Percentiles rank a stretch among this genome's conserved stretches.
Conservation (phyloP, 2,797 vertebrate genomes). For the Psittacula derbiana region DNA sequence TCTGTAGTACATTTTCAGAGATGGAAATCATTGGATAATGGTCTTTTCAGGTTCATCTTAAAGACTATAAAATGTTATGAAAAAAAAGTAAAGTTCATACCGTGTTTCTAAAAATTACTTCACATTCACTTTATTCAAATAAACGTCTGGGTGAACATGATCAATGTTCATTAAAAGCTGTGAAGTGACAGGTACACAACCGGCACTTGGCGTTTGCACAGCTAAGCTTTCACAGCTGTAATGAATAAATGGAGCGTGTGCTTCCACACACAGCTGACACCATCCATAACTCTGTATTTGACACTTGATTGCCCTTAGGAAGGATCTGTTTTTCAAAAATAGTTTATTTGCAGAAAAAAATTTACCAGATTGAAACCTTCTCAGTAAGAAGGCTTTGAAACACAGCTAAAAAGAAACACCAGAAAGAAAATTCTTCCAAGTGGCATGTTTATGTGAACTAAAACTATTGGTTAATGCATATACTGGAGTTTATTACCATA, state of each 20-base stretch:
- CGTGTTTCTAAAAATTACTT: background rate
- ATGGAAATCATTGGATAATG: background rate
- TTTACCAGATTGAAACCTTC: background rate
- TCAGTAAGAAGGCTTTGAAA: background rate
- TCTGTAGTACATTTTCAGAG: background rate
- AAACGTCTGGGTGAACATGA: conserved; percentile 12
- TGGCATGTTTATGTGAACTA: background rate
- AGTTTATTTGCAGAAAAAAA: conserved; percentile 7
- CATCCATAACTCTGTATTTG: conserved; percentile 51
- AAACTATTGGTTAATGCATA: background rate
- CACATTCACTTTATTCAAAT: background rate
- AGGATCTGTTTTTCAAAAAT: conserved; percentile 39
- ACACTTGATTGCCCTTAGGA: conserved; percentile 65
- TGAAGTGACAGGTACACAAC: conserved; percentile 61
- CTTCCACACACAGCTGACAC: conserved; percentile 43
- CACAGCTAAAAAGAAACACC: background rate
- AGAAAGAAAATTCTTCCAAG: background rate
- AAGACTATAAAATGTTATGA: background rate
- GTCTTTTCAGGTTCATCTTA: background rate
- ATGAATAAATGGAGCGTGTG: conserved; percentile 64
- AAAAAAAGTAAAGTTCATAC: background rate
- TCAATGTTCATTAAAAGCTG: conserved; percentile 58
- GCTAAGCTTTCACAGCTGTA: conserved; percentile 51
- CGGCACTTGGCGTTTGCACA: background rate
- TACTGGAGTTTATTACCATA: background rate